phyloP scores from a whole-genome alignment of 1,140 invertebrate genomes.

The Hermetia illucens region DNA sequence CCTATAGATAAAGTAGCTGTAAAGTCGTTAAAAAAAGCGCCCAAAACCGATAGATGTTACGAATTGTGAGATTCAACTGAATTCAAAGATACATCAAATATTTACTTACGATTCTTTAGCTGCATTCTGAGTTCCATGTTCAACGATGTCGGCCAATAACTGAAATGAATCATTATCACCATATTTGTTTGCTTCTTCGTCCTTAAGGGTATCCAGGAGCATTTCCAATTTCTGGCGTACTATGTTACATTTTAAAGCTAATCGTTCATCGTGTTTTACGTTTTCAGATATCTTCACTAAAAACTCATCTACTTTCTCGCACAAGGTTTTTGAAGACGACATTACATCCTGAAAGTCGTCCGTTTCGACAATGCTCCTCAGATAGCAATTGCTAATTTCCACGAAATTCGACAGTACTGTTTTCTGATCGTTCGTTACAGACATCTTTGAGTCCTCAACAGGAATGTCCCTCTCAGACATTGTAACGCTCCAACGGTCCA shows the following conservation, averaged over 20 bases:
- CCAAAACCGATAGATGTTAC: too few relatives aligned
- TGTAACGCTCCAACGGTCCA: constrained; percentile 92
- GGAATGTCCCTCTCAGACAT: constrained; percentile 66
- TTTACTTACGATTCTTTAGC: too few relatives aligned
- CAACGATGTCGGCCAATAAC: too few relatives aligned
- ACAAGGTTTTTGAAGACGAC: constrained; percentile 63
- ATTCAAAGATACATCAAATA: too few relatives aligned
- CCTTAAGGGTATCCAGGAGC: constrained; percentile 55
- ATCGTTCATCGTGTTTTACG: constrained; percentile 42
- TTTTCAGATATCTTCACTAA: constrained; percentile 44
- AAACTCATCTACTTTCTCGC: constrained; percentile 70
- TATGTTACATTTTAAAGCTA: constrained; percentile 54
- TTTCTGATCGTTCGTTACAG: constrained; percentile 36
- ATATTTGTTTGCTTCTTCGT: constrained; percentile 36
- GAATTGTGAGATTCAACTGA: too few relatives aligned
- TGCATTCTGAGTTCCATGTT: too few relatives aligned
- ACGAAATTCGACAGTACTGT: constrained; percentile 54
- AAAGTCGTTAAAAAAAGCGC: too few relatives aligned
- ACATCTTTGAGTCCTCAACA: constrained; percentile 38
- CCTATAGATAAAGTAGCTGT: too few relatives aligned
- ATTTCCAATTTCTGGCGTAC: constrained; percentile 64
- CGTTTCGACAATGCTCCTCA: constrained; percentile 77
- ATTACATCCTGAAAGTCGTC: constrained; percentile 63
- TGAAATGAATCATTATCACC: too few relatives aligned
- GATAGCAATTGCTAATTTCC: constrained; percentile 61